Percentiles rank a stretch among this genome's conserved stretches.
Evolutionary conservation across 2,797 vertebrate species (phyloP).

Genomic region (Emys orbicularis): DNA sequence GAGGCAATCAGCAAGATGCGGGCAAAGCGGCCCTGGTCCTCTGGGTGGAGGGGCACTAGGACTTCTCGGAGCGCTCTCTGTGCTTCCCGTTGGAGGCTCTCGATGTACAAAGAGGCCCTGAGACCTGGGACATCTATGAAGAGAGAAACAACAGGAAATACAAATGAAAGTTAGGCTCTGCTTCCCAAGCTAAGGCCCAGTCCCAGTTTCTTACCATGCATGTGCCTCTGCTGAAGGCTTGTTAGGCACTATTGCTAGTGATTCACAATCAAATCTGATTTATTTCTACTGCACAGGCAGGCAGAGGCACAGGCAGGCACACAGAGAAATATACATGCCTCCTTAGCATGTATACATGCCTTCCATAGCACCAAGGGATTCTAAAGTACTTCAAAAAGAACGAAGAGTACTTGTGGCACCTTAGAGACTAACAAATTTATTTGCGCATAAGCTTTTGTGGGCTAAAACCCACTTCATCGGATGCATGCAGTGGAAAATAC

Average conservation of each 20-base stretch:
- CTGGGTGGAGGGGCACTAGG: slow-evolving; percentile 83
- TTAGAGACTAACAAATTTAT: no score
- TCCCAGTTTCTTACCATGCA: neutral
- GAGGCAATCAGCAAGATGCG: slow-evolving; percentile 87
- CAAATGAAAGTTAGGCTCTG: neutral
- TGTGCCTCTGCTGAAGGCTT: neutral
- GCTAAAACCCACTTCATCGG: no score
- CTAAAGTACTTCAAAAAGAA: neutral
- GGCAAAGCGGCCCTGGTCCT: slow-evolving; percentile 85
- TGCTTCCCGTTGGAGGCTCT: slow-evolving; percentile 90
- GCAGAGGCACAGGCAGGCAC: neutral
- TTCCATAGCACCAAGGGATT: neutral
- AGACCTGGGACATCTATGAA: slow-evolving; percentile 88
- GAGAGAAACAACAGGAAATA: neutral
- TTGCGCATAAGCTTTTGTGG: no score
- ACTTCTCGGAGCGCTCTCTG: slow-evolving; percentile 89
- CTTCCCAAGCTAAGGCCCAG: neutral
- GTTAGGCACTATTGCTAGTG: neutral
- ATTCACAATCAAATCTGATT: neutral
- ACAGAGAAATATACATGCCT: neutral
- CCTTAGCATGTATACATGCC: neutral
- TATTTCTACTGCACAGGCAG: neutral
- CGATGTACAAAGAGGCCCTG: slow-evolving; percentile 82
- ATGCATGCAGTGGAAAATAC: no score
- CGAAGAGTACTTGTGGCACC: no score